A percentile compares a stretch with the other conserved stretches of the same genome.
These are phyloP conservation scores for Babylonia areolata DNA, from an alignment of 1,140 invertebrate species.

Conservation along the genomic window DNA sequence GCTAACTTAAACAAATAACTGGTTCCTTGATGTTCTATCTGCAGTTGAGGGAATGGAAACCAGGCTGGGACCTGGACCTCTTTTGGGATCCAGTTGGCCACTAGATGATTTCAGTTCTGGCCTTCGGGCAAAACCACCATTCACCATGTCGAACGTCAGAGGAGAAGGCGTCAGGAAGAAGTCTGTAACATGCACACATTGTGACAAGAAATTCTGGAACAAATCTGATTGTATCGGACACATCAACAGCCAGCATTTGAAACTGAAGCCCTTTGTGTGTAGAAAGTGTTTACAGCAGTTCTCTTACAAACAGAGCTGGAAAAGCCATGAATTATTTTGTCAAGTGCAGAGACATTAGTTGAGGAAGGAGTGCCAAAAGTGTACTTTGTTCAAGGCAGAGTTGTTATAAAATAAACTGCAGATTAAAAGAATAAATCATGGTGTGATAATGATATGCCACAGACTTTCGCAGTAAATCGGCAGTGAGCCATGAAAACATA, in stretches of 20 bases:
- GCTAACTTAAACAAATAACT: too few species aligned
- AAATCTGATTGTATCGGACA: conserved; percentile 44
- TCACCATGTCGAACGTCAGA: neutral
- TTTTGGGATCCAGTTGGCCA: neutral
- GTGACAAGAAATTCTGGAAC: conserved; percentile 38
- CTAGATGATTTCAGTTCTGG: neutral
- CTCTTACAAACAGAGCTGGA: conserved; percentile 43
- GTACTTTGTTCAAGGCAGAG: too few species aligned
- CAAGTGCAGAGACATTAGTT: neutral
- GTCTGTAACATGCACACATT: conserved; percentile 29
- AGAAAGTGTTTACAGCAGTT: conserved; percentile 35
- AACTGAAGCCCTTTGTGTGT: conserved; percentile 42
- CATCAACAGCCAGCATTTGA: conserved; percentile 45
- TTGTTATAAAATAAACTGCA: too few species aligned
- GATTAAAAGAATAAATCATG: too few species aligned
- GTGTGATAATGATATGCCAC: too few species aligned
- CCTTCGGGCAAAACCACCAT: neutral
- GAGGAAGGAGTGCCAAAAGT: neutral
- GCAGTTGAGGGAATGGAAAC: neutral
- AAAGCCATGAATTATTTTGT: conserved; percentile 37
- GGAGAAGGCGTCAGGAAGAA: conserved; percentile 27
- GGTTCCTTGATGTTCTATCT: conserved; percentile 21
- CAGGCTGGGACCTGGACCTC: neutral
- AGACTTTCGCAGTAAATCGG: too few species aligned
- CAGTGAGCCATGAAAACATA: too few species aligned